These are phyloP conservation scores for Onychorhynchus coronatus DNA, from an alignment of 2,113 vertebrate genomes.

Conservation along the genomic window DNA sequence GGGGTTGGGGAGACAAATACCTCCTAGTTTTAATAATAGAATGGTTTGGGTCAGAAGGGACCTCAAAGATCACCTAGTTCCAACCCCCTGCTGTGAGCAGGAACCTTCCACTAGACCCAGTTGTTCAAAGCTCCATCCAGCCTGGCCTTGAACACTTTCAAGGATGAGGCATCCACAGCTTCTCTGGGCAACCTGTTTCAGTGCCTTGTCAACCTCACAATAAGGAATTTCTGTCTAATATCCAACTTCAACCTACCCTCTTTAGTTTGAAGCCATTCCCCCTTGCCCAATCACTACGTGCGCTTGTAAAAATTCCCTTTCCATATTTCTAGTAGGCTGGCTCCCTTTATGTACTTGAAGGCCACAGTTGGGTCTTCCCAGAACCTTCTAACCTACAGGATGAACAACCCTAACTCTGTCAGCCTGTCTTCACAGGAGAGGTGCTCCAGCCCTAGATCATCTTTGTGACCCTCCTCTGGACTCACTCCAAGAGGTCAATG, in stretches of 20 bases:
- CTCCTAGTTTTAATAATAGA: neutral
- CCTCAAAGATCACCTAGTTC: neutral
- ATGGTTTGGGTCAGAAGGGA: neutral
- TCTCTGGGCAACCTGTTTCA: neutral
- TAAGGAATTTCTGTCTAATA: neutral
- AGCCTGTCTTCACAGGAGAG: neutral
- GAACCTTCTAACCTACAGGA: accelerated
- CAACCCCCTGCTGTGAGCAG: neutral
- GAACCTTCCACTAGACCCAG: neutral
- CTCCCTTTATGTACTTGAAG: neutral
- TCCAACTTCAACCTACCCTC: neutral
- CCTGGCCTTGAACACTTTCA: neutral
- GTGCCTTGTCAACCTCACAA: neutral
- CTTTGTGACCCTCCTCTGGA: neutral
- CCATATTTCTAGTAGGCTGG: neutral
- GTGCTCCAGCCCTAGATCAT: neutral
- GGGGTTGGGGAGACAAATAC: neutral
- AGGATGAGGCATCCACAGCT: neutral
- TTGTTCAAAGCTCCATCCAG: neutral
- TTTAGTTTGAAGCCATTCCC: neutral
- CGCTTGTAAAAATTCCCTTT: neutral
- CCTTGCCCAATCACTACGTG: neutral
- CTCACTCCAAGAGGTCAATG: too few species aligned
- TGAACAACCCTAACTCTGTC: neutral
- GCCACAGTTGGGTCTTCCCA: neutral